Evolutionary conservation across 2,113 vertebrate genomes (phyloP), one percentile per base, ranked within the genome.

Genomic region (Mormoops blainvillei): DNA sequence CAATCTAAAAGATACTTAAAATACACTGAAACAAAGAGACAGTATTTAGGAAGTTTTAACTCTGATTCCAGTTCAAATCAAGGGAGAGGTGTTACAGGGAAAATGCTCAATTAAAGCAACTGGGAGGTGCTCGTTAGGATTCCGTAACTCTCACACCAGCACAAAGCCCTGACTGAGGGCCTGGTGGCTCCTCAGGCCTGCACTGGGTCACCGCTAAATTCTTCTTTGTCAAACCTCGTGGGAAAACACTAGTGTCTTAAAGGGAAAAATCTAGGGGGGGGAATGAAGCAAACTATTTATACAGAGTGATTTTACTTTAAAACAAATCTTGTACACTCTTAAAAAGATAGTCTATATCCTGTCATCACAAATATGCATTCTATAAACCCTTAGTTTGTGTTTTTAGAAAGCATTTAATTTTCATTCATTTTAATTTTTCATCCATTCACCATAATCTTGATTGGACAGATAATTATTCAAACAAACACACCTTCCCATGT

Each of bases 61-160:
- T 52, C n/a, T 93, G 52, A 48, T 93, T 90, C 87, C 45, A 86
- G 2, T 84, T 94, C 68, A 91, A 85, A 91, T 76, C 13, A 93
- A 87, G 28, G 50, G 31, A 81, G 9, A 89, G 26, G 41, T 54
- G 9, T 50, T 89, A 58, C 9, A 65, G 10, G 7, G 24, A 38
- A 83, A 89, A 81, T 80, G 36, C 26, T 71, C 73, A 50, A 4
- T 78, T 74, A 93, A 85, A 89, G 50, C 52, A 93, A 74, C 0
- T 31, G 19, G 58, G 36, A 43, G 33, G 41, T 71, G 81, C 28
- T 89, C 58, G 31, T 86, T 93, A 89, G 65, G 26, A 81, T 65
- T 82, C 56, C 28, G 31, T 52, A 88, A 84, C 94, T 94, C 36
- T 31, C 43, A 67, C 91, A 89, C 19, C 43, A 91, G 19, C 24